Percentiles rank a stretch among this genome's conserved stretches.
Conservation (phyloP, 2,888 invertebrate genomes). For the Dolichopus griseipennis region DNA sequence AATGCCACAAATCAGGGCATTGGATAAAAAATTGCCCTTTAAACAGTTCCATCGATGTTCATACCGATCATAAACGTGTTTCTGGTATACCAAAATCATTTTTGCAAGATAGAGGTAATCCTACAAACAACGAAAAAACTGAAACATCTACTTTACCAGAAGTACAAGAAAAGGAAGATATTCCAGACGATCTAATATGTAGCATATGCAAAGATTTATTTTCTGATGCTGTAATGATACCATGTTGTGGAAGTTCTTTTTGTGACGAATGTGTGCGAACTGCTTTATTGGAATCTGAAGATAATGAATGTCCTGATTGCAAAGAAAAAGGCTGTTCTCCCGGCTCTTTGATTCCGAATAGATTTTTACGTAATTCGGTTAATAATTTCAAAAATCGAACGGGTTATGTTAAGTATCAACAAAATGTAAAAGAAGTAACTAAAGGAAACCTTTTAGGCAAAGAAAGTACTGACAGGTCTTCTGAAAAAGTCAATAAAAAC, state of each 20-base stretch:
- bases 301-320: conserved; percentile 92
- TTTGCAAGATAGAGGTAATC: conserved; percentile 72
- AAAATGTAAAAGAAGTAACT: conserved; percentile 13
- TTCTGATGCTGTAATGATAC: conserved; percentile 93
- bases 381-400: conserved; percentile 85
- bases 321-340: conserved; percentile 88
- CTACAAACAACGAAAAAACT: conserved; percentile 55
- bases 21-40: conserved; percentile 95
- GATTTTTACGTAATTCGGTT: conserved; percentile 82
- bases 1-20: conserved; percentile 91
- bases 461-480: not conserved
- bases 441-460: not conserved
- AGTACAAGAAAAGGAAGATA: conserved; percentile 49
- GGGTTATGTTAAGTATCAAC: conserved; percentile 60
- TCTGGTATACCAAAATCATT: conserved; percentile 97
- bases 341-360: conserved; percentile 84
- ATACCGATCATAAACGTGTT: conserved; percentile 77
- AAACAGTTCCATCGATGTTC: conserved; percentile 44
- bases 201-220: conserved; percentile 86
- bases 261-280: conserved; percentile 97
- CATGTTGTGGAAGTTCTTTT: conserved; percentile 96
- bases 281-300: conserved; percentile 81
- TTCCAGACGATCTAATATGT: conserved; percentile 88
- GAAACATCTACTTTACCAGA: conserved; percentile 39
- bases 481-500: conserved; percentile 15